Evolutionary conservation across 2,888 invertebrate genomes (phyloP), one percentile per base, ranked within the genome.

Genomic region (Anthophora plumipes): DNA sequence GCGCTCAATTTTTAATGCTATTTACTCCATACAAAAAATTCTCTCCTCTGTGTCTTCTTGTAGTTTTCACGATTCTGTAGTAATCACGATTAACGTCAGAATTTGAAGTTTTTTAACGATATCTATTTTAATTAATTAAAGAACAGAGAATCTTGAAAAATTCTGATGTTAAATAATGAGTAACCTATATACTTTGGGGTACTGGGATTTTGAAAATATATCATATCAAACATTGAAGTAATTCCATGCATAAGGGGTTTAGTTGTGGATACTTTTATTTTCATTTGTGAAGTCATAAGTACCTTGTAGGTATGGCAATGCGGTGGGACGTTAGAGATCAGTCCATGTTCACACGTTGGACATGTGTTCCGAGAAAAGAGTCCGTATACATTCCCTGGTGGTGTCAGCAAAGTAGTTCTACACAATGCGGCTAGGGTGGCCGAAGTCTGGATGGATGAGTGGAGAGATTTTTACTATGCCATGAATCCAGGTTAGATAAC

Each of bases 361-460:
- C 99, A 99, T 95, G 98, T 99, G 92, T 99, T 99, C 95, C 96
- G 99, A 91, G 98, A 98, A 96, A 98, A 98, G 94, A 98, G 98
- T 84, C 99, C 99, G 68, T 99, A 99, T 95, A 97, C 98, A 86
- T 99, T 99, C 96, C 99, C 99, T 77, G 99, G 99, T 90, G 99
- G 99, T 87, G 98, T 98, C 89, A 97, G 98, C 94, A 97, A 97
- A 94, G 97, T 99, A 92, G 99, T 99, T 91, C 97, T 99, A 91
- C 98, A 99, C 95, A 99, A 99, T 95, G 98, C 99, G 90, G 98
- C 99, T 91, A 96, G 99, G 91, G 98, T 99, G 91, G 99, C 99
- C 91, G 98, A 99, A 94, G 99, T 99, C 92, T 99, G 99, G 99
- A 97, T 99, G 97, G 99, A 99, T 96, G 98, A 99, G 94, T 99